A percentile compares a stretch with the other conserved stretches of the same genome.
phyloP scores from a whole-genome alignment of 92 coral and sea anemone genomes.

The Metridium senile region DNA sequence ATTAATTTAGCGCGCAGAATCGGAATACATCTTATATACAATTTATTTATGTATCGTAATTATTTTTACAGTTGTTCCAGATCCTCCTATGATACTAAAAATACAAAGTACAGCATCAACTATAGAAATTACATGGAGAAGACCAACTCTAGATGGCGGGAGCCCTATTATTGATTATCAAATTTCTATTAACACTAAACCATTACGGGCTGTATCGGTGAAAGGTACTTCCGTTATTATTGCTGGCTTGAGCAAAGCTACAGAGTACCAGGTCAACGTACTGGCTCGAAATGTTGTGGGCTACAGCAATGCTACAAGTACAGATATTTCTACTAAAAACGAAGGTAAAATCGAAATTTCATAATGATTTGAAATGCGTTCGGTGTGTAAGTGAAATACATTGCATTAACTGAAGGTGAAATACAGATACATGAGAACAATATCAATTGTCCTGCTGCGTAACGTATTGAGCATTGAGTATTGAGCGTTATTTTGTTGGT shows the following conservation, averaged over 20 bases:
- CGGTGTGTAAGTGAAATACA: no score
- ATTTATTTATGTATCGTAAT: neutral
- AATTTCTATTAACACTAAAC: constrained; percentile 14
- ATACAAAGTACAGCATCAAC: neutral
- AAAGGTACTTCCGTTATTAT: constrained; percentile 15
- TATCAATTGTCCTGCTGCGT: no score
- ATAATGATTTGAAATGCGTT: no score
- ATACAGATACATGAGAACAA: no score
- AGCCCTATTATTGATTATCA: constrained; percentile 13
- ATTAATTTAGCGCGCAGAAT: no score
- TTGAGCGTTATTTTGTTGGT: no score
- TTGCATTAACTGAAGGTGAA: no score
- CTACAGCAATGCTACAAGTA: constrained; percentile 24
- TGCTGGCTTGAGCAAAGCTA: constrained; percentile 24
- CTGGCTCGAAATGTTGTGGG: constrained; percentile 56
- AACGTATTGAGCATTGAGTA: no score
- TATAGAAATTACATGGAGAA: constrained; percentile 21
- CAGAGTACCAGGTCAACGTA: constrained; percentile 39
- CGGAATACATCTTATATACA: neutral
- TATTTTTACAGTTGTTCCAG: constrained; percentile 12
- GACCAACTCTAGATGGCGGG: constrained; percentile 19
- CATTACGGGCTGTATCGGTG: constrained; percentile 11
- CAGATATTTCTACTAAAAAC: neutral
- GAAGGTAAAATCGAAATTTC: no score
- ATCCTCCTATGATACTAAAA: constrained; percentile 1